These are phyloP conservation scores for Conus betulinus DNA, from an alignment of 1,140 invertebrate species.

Conservation along the genomic window DNA sequence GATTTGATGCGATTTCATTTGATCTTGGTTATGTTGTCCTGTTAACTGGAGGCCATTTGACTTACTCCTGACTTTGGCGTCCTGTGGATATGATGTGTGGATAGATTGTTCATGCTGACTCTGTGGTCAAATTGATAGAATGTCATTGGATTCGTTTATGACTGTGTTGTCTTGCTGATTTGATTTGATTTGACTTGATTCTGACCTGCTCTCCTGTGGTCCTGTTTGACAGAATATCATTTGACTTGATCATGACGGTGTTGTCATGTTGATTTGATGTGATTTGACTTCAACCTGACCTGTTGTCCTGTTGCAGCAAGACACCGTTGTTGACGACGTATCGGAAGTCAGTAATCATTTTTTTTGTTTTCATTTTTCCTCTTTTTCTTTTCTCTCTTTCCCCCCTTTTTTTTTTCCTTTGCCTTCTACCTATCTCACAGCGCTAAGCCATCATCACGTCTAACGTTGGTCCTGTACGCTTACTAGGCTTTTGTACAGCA, in stretches of 20 bases:
- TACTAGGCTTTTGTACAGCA: neutral
- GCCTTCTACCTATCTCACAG: neutral
- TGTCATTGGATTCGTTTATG: neutral
- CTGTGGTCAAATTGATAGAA: neutral
- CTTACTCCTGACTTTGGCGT: neutral
- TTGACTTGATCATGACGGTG: no score
- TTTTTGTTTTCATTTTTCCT: neutral
- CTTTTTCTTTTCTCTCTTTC: neutral
- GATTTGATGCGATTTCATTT: neutral
- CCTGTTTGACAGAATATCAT: neutral
- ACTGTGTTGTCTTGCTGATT: neutral
- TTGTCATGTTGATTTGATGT: neutral
- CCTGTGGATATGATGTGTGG: neutral
- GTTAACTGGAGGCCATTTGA: no score
- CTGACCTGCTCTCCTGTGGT: neutral
- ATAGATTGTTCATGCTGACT: no score
- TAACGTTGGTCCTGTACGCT: neutral
- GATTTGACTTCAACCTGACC: neutral
- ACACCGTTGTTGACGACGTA: neutral
- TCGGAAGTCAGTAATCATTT: neutral
- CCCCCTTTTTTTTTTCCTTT: neutral
- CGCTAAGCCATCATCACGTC: neutral
- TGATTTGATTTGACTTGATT: neutral
- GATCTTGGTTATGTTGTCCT: no score
- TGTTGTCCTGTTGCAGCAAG: neutral